Percentiles rank a stretch among this genome's conserved stretches.
Conservation (phyloP, 1,140 invertebrate species). For the Tetramorium alpestre region DNA sequence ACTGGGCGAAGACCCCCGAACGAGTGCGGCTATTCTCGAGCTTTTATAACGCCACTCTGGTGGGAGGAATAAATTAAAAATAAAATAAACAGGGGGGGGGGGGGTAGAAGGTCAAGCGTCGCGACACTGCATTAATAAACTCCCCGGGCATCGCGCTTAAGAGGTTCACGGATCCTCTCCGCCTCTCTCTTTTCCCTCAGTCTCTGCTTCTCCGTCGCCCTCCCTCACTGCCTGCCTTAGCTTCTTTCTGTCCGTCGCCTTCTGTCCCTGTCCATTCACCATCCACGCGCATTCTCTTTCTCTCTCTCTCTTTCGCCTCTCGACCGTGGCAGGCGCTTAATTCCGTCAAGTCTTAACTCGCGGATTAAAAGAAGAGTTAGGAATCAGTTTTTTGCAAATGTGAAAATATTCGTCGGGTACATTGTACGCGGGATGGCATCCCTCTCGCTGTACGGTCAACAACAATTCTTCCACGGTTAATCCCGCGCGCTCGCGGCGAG, state of each 20-base stretch:
- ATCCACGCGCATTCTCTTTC: conserved; percentile 8
- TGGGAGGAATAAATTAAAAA: conserved; percentile 79
- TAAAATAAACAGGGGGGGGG: conserved; percentile 74
- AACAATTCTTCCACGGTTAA: background rate
- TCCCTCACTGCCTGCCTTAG: background rate
- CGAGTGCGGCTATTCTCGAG: conserved; percentile 49
- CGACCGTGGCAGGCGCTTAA: conserved; percentile 23
- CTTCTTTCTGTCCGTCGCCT: background rate
- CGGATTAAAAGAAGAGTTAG: conserved; percentile 39
- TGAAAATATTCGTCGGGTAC: background rate
- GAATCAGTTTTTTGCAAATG: conserved; percentile 25
- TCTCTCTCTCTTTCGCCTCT: conserved; percentile 11
- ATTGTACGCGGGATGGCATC: background rate
- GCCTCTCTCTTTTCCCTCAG: conserved; percentile 19
- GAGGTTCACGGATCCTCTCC: conserved; percentile 7
- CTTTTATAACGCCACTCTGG: conserved; percentile 55
- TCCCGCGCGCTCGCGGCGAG: background rate
- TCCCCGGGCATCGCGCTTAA: conserved; percentile 41
- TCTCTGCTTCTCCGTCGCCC: background rate
- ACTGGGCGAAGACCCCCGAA: conserved; percentile 2
- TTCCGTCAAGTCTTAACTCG: conserved; percentile 52
- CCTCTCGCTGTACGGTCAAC: background rate
- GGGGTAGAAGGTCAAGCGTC: conserved; percentile 71
- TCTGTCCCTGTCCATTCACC: background rate
- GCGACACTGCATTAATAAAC: conserved; percentile 76